Evolutionary conservation across 2,113 vertebrate genomes (phyloP).

Genomic region (Cinclus cinclus): DNA sequence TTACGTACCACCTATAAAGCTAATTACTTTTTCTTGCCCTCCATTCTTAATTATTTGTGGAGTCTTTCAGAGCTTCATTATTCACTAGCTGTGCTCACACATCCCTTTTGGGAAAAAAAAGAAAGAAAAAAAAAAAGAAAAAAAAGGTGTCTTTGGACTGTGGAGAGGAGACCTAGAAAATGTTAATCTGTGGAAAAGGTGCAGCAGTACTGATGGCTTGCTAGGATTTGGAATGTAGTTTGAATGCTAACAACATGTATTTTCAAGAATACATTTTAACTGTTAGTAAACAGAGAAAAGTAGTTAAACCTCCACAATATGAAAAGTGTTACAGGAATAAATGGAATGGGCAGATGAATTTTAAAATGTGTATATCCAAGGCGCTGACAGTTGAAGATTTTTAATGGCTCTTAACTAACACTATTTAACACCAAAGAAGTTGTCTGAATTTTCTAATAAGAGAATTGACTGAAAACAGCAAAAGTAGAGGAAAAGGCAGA

Average conservation of each 20-base stretch:
- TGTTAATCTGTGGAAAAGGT: neutral
- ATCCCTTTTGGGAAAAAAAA: neutral
- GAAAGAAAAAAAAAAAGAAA: neutral
- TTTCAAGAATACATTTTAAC: neutral
- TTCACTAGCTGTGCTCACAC: neutral
- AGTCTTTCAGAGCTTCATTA: neutral
- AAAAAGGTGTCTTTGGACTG: neutral
- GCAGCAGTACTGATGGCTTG: neutral
- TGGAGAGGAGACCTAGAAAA: neutral
- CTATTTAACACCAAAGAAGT: neutral
- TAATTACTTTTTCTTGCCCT: neutral
- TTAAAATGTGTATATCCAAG: neutral
- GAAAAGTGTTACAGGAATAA: neutral
- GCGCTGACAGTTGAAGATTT: neutral
- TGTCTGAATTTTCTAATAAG: neutral
- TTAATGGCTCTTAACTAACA: neutral
- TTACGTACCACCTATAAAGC: neutral
- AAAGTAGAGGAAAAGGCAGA: neutral
- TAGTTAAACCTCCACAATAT: neutral
- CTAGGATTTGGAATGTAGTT: neutral
- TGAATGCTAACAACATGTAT: neutral
- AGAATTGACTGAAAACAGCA: neutral
- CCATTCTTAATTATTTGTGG: neutral
- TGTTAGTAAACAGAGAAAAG: neutral
- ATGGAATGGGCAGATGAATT: neutral